phyloP scores from a whole-genome alignment of 64 coral and sea anemone genomes.

The Montipora capricornis region DNA sequence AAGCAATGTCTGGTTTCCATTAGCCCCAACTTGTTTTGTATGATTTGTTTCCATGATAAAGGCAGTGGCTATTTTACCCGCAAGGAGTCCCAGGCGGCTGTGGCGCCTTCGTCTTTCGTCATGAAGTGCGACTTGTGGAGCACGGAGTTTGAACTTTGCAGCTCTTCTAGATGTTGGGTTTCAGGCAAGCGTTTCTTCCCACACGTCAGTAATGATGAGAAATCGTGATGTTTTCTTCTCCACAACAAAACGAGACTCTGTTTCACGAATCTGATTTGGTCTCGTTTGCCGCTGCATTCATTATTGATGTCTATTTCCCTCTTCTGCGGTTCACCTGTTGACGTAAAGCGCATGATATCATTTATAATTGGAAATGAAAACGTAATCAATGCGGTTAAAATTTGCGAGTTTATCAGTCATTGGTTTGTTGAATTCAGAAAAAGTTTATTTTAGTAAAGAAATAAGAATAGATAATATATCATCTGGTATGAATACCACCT shows the following conservation, averaged over 20 bases:
- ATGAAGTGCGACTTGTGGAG: neutral
- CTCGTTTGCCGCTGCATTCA: neutral
- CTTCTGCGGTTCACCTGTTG: slow-evolving; percentile 5
- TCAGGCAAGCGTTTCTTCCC: neutral
- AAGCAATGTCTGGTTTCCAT: neutral
- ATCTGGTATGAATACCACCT: neutral
- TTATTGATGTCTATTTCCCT: slow-evolving; percentile 29
- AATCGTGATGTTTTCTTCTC: neutral
- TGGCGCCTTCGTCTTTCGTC: neutral
- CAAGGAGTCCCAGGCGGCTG: neutral
- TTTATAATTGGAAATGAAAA: neutral
- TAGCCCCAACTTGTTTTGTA: neutral
- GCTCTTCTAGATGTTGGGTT: neutral
- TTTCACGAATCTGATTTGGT: slow-evolving; percentile 7
- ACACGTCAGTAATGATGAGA: neutral
- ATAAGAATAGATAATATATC: neutral
- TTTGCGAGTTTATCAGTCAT: slow-evolving; percentile 6
- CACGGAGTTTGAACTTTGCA: neutral
- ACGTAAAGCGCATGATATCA: slow-evolving; percentile 23
- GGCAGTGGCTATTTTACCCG: neutral
- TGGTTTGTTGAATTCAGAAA: neutral
- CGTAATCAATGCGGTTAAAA: neutral
- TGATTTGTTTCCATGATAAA: slow-evolving; percentile 12
- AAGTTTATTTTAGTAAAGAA: neutral
- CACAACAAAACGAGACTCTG: neutral